Evolutionary conservation across 2,113 vertebrate genomes (phyloP), one percentile per base, ranked within the genome.

Genomic region (Anas platyrhynchos): DNA sequence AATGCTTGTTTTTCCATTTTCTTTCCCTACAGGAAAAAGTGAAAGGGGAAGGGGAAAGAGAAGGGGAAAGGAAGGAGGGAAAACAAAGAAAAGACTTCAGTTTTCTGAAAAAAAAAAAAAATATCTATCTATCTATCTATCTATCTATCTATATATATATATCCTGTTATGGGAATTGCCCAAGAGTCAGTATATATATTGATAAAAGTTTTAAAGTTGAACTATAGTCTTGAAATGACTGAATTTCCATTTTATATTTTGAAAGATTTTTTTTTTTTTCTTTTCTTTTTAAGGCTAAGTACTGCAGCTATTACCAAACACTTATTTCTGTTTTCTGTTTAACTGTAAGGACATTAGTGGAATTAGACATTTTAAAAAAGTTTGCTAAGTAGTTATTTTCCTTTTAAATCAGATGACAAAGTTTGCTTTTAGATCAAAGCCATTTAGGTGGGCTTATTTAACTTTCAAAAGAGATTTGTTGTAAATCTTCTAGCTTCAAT

Each of bases 361-460:
- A 34, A 23, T 84, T 54, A 86, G 18, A 34, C 27, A 66, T 73
- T 55, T 36, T 61, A 34, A 2, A 48, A 52, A 81, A 32, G 2
- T 62, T 83, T 88, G 41, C 79, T 86, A 94, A 88, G n/a, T 17
- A 58, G 41, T 63, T 77, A 74, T 95, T 94, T 95, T 90, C 68
- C 63, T 83, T 87, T 93, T 55, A 89, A 44, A 72, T 65, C 34
- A 76, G 43, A 25, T 21, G 14, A 73, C 74, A 84, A 58, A 41
- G 43, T 67, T 46, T 44, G 18, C 7, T 38, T 82, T 78, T 65
- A 72, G 4, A 94, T 7, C 8, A 85, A 87, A 91, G 6, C 7
- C 11, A 17, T 32, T 73, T 46, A 54, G 18, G 5, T 29, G 11
- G 73, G 18, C 7, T 73, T 75, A 67, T 20, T 15, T 52, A 61